A percentile compares a stretch with the other conserved stretches of the same genome.
These are phyloP conservation scores for Rhopalosiphum nymphaeae DNA, from an alignment of 2,888 invertebrate species.

Conservation along the genomic window DNA sequence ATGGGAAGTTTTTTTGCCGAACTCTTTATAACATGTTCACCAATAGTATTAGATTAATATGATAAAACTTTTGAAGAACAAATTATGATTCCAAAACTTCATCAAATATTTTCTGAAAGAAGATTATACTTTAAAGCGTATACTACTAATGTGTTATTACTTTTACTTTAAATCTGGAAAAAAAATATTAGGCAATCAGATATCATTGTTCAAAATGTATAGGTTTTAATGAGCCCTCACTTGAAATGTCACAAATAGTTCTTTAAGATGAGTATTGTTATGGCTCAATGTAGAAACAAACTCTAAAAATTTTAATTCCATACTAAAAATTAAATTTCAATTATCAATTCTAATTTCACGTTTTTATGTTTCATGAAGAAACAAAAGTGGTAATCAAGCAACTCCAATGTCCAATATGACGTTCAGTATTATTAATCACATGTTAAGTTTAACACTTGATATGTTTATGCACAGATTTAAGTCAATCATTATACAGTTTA, in stretches of 20 bases:
- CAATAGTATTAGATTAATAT: conserved; percentile 68
- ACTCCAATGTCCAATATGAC: conserved; percentile 49
- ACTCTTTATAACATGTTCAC: conserved; percentile 67
- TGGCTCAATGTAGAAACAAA: conserved; percentile 26
- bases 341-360: too few species aligned
- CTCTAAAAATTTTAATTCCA: conserved; percentile 26
- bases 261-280: conserved; percentile 49
- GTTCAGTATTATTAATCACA: conserved; percentile 31
- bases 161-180: conserved; percentile 56
- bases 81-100: conserved; percentile 68
- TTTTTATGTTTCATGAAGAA: not conserved
- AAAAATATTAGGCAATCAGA: not conserved
- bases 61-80: conserved; percentile 67
- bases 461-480: not conserved
- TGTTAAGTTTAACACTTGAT: not conserved
- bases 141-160: conserved; percentile 33
- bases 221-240: not conserved
- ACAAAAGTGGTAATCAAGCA: conserved; percentile 33
- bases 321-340: not conserved
- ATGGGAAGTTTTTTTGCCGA: too few species aligned
- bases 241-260: conserved; percentile 34
- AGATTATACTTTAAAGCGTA: conserved; percentile 36
- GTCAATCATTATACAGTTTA: not conserved
- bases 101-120: conserved; percentile 66
- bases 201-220: not conserved